phyloP scores from a whole-genome alignment of 1,140 invertebrate genomes.

The Elymnias hypermnestra region DNA sequence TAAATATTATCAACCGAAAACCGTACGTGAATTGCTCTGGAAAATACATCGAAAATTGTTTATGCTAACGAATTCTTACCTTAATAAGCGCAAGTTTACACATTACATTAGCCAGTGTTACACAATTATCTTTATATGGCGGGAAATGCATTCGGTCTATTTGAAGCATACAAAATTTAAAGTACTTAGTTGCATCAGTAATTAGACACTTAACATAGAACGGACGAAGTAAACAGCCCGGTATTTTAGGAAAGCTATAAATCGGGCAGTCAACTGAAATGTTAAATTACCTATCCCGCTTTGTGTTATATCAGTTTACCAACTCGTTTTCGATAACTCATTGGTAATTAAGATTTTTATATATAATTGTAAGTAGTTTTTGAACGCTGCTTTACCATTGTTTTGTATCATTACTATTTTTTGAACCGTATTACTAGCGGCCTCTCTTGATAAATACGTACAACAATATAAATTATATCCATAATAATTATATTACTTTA shows the following conservation, averaged over 20 bases:
- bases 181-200: slow-evolving; percentile 26
- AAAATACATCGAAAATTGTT: not conserved
- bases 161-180: slow-evolving; percentile 26
- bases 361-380: too few species aligned
- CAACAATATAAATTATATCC: too few species aligned
- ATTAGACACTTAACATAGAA: slow-evolving; percentile 43
- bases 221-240: slow-evolving; percentile 37
- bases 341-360: too few species aligned
- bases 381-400: too few species aligned
- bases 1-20: not conserved
- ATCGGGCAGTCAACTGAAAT: slow-evolving; percentile 52
- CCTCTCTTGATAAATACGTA: too few species aligned
- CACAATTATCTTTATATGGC: slow-evolving; percentile 26
- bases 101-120: slow-evolving; percentile 12
- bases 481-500: too few species aligned
- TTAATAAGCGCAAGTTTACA: slow-evolving; percentile 12
- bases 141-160: slow-evolving; percentile 30
- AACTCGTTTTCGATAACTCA: too few species aligned
- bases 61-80: slow-evolving; percentile 7
- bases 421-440: too few species aligned
- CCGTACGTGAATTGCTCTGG: not conserved
- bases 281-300: slow-evolving; percentile 31
- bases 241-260: slow-evolving; percentile 51
- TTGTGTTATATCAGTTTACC: slow-evolving; percentile 26
- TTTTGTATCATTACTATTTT: too few species aligned